Evolutionary conservation across 2,113 vertebrate genomes (phyloP).

Genomic region (Vireo altiloquus): DNA sequence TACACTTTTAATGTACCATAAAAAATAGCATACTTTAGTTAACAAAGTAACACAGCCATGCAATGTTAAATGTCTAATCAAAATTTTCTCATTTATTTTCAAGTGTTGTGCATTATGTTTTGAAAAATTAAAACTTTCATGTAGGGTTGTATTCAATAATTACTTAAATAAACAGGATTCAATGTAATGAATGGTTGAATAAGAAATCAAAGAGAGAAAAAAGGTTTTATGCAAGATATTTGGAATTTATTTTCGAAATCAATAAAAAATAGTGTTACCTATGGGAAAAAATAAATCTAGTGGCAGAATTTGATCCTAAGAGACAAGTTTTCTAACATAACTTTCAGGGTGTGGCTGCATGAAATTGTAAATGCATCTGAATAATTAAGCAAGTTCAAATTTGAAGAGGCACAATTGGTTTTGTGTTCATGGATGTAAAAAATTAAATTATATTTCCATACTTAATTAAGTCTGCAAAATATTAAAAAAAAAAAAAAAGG

Average conservation of each 20-base stretch:
- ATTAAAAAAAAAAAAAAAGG: neutral
- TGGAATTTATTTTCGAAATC: neutral
- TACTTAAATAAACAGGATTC: neutral
- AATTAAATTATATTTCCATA: neutral
- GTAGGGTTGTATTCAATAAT: neutral
- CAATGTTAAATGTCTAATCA: neutral
- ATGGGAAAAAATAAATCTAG: neutral
- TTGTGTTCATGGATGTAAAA: neutral
- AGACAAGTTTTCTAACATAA: neutral
- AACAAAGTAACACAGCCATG: neutral
- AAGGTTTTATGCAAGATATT: neutral
- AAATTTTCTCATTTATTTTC: neutral
- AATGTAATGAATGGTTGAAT: neutral
- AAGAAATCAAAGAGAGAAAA: neutral
- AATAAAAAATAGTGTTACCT: accelerated
- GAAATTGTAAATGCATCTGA: neutral
- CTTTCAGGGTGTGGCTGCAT: neutral
- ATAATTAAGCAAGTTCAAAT: neutral
- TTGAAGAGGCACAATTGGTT: neutral
- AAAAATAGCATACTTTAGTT: neutral
- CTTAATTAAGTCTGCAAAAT: neutral
- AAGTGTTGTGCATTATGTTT: neutral
- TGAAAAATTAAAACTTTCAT: neutral
- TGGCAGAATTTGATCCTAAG: neutral
- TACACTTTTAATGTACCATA: neutral